Evolutionary conservation across 2,797 vertebrate genomes (phyloP).

Genomic region (Pseudocheirus occidentalis): DNA sequence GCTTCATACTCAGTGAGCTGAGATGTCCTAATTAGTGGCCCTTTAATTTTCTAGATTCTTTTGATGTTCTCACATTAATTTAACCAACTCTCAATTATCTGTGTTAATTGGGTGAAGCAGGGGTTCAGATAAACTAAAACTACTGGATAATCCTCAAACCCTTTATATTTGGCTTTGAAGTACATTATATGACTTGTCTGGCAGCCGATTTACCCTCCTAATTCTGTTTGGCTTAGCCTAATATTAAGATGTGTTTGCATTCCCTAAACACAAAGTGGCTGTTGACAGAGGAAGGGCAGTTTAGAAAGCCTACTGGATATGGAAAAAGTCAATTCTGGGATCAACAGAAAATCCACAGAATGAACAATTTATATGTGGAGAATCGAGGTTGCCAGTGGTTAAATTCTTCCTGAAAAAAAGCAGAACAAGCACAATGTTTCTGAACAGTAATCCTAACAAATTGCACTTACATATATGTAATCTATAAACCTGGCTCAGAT

Average conservation of each 20-base stretch:
- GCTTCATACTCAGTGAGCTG: not conserved
- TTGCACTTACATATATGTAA: not conserved
- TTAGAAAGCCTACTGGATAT: accelerated
- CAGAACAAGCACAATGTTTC: not conserved
- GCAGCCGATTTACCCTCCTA: not conserved
- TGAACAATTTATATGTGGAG: not conserved
- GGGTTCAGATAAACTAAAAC: not conserved
- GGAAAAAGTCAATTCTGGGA: not conserved
- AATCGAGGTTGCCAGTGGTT: not conserved
- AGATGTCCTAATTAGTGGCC: not conserved
- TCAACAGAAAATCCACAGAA: not conserved
- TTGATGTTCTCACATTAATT: not conserved
- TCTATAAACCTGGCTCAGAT: not conserved
- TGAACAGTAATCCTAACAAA: not conserved
- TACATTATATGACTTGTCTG: not conserved
- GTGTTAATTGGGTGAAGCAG: not conserved
- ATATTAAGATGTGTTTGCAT: not conserved
- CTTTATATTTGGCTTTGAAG: not conserved
- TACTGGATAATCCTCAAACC: not conserved
- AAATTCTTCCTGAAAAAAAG: not conserved
- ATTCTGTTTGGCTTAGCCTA: not conserved
- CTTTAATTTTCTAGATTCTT: constrained; percentile 20
- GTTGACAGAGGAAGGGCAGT: not conserved
- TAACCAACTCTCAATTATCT: not conserved
- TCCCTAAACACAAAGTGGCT: not conserved